Percentiles rank a stretch among this genome's conserved stretches.
phyloP scores from a whole-genome alignment of 2,797 vertebrate genomes.

The Silurus aristotelis region DNA sequence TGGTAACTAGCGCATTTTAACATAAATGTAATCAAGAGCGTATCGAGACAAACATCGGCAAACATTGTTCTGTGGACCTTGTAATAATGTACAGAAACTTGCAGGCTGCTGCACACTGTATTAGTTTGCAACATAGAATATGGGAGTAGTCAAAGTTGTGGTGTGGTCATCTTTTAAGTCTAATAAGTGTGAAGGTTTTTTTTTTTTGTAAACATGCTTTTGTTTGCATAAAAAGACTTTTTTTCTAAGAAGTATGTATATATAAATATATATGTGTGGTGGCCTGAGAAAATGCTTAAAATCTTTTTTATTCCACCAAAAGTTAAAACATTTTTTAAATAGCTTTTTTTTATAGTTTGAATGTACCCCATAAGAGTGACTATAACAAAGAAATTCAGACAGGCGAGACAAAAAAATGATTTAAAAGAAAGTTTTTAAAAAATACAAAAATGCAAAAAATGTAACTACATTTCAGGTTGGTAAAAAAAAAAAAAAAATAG shows the following conservation, averaged over 20 bases:
- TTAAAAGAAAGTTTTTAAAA: too few species aligned
- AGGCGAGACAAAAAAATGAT: too few species aligned
- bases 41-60: not conserved
- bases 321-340: too few species aligned
- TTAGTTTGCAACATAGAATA: conserved; percentile 22
- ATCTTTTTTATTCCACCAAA: too few species aligned
- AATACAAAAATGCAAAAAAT: too few species aligned
- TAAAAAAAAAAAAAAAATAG: not conserved
- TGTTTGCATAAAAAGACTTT: not conserved
- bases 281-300: not conserved
- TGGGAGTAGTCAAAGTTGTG: not conserved
- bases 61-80: conserved; percentile 27
- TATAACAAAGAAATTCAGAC: too few species aligned
- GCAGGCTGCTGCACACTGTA: conserved; percentile 29
- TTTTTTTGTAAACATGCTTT: not conserved
- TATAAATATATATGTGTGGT: not conserved
- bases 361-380: too few species aligned
- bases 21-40: not conserved
- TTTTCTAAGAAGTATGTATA: conserved; percentile 9
- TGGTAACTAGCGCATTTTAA: conserved; percentile 35
- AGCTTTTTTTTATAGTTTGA: too few species aligned
- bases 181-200: not conserved
- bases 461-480: too few species aligned
- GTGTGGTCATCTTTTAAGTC: not conserved
- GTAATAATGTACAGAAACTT: conserved; percentile 39